Conservation (phyloP, 2,888 invertebrate species). For the Eretmocerus hayati region DNA sequence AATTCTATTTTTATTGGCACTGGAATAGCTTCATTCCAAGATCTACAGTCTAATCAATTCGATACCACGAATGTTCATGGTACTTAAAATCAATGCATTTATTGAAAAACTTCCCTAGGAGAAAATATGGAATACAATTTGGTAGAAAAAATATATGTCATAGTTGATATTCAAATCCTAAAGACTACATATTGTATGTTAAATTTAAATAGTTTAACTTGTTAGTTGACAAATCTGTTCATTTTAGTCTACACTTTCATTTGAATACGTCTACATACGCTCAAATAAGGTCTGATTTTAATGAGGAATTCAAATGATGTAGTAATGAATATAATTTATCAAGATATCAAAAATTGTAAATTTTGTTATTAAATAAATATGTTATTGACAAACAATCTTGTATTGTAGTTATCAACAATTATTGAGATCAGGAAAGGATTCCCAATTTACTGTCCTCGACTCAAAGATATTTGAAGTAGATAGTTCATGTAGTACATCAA, state of each 20-base stretch:
- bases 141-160: slow-evolving; percentile 43
- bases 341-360: too few relatives aligned
- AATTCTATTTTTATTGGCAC: slow-evolving; percentile 9
- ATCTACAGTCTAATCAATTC: slow-evolving; percentile 6
- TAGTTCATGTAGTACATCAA: slow-evolving; percentile 35
- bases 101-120: slow-evolving; percentile 28
- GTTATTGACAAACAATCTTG: too few relatives aligned
- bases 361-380: too few relatives aligned
- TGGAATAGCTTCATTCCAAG: background rate
- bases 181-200: slow-evolving; percentile 14
- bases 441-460: slow-evolving; percentile 7
- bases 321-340: too few relatives aligned
- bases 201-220: slow-evolving; percentile 10
- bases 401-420: too few relatives aligned
- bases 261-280: too few relatives aligned
- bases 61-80: too few relatives aligned
- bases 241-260: slow-evolving; percentile 5
- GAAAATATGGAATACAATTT: slow-evolving; percentile 29
- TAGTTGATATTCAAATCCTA: slow-evolving; percentile 10
- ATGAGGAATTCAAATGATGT: too few relatives aligned
- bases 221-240: slow-evolving; percentile 1
- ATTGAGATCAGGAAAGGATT: background rate
- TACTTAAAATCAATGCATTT: slow-evolving; percentile 25
- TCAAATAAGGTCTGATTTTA: too few relatives aligned
- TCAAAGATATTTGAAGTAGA: slow-evolving; percentile 19